These are phyloP conservation scores for Rhipidura dahli DNA, from an alignment of 2,113 vertebrate genomes.

Conservation along the genomic window DNA sequence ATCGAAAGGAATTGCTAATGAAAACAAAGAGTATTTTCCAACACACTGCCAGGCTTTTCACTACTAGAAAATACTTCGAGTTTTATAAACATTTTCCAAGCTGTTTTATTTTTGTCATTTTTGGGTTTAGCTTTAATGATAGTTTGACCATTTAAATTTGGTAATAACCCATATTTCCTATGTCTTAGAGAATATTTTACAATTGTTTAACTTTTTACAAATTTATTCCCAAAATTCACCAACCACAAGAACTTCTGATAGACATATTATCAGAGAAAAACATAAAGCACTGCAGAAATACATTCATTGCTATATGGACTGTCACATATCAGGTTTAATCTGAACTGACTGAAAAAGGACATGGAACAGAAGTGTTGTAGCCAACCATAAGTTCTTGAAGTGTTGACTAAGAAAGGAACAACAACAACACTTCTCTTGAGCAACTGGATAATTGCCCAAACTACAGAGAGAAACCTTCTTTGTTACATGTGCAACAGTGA, in stretches of 20 bases:
- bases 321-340: constrained; percentile 41
- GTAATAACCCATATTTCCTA: constrained; percentile 7
- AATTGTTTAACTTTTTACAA: neutral
- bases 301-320: constrained; percentile 9
- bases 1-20: constrained; percentile 56
- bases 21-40: constrained; percentile 59
- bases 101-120: constrained; percentile 5
- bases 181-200: constrained; percentile 12
- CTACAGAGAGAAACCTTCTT: constrained; percentile 55
- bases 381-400: constrained; percentile 41
- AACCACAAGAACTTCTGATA: constrained; percentile 39
- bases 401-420: neutral
- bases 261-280: constrained; percentile 40
- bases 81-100: constrained; percentile 53
- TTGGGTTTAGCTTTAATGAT: neutral
- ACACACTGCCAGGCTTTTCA: neutral
- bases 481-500: constrained; percentile 37
- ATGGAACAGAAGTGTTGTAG: constrained; percentile 43
- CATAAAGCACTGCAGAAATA: constrained; percentile 32
- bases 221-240: constrained; percentile 41
- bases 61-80: constrained; percentile 20
- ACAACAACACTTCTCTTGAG: neutral
- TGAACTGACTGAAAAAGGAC: constrained; percentile 53
- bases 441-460: constrained; percentile 34
- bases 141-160: neutral